phyloP scores from a whole-genome alignment of 2,113 vertebrate species.

The Aix galericulata region DNA sequence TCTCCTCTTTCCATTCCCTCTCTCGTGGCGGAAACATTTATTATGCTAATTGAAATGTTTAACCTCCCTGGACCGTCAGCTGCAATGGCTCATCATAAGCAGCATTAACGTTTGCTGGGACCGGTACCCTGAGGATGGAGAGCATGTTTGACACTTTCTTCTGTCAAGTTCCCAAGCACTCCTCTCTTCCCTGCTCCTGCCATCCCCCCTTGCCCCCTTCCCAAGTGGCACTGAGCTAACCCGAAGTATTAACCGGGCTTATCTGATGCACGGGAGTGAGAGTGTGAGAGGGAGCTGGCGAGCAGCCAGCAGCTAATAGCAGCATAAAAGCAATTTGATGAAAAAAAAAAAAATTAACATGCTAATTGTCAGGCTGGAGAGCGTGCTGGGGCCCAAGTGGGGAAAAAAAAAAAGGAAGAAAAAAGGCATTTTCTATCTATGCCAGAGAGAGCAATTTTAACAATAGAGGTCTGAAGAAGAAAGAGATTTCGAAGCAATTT shows the following conservation, averaged over 20 bases:
- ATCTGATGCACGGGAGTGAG: conserved; percentile 13
- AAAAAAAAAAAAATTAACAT: conserved; percentile 49
- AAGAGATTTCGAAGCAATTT: background rate
- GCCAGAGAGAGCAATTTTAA: background rate
- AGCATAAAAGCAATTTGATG: conserved; percentile 62
- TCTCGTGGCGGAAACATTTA: background rate
- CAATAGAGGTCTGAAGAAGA: background rate
- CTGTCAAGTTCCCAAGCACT: background rate
- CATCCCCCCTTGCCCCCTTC: background rate
- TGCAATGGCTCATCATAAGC: background rate
- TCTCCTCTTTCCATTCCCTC: background rate
- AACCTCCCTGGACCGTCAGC: background rate
- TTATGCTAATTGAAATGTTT: background rate
- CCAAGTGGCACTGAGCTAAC: background rate
- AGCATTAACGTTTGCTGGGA: background rate
- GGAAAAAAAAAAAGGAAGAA: too few species aligned
- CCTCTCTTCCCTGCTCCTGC: rapidly evolving
- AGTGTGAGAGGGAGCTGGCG: conserved; percentile 38
- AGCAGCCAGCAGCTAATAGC: conserved; percentile 64
- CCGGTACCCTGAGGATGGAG: background rate
- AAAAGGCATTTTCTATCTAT: background rate
- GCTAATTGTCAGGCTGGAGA: conserved; percentile 66
- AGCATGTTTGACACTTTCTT: background rate
- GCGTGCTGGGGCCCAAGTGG: background rate
- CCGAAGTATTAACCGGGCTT: background rate